A percentile compares a stretch with the other conserved stretches of the same genome.
Evolutionary conservation across 2,888 invertebrate species (phyloP).

Genomic region (Ptilodon capucinus): DNA sequence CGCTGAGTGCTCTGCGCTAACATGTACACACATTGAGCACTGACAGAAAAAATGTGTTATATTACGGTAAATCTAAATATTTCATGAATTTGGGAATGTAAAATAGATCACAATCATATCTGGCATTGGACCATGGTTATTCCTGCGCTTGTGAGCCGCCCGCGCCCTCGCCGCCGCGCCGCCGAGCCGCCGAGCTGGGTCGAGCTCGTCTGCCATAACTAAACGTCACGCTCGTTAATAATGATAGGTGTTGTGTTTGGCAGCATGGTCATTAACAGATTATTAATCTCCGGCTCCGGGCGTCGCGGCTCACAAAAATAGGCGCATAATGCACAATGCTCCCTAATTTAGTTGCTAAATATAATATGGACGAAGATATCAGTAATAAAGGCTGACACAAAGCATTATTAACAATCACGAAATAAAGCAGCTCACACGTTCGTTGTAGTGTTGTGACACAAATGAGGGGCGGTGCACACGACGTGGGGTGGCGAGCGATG

Average conservation of each 20-base stretch:
- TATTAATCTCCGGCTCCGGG: neutral
- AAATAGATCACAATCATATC: no score
- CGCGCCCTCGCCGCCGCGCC: no score
- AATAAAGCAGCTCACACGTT: neutral
- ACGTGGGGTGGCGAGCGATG: no score
- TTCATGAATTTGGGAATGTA: no score
- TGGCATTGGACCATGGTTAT: no score
- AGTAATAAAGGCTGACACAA: neutral
- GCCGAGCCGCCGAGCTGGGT: no score
- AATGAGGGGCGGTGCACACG: neutral
- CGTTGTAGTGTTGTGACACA: neutral
- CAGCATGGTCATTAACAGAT: neutral
- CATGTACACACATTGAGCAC: no score
- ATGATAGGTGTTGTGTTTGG: neutral
- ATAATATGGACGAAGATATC: neutral
- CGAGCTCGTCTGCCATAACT: no score
- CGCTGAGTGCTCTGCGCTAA: no score
- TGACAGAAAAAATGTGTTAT: no score
- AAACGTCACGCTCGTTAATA: constrained; percentile 1
- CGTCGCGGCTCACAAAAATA: neutral
- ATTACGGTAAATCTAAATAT: no score
- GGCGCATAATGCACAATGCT: neutral
- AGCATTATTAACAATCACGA: neutral
- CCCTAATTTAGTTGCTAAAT: neutral
- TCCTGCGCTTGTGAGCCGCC: no score